phyloP scores from a whole-genome alignment of 2,888 invertebrate species.

The Cephus nigrinus region DNA sequence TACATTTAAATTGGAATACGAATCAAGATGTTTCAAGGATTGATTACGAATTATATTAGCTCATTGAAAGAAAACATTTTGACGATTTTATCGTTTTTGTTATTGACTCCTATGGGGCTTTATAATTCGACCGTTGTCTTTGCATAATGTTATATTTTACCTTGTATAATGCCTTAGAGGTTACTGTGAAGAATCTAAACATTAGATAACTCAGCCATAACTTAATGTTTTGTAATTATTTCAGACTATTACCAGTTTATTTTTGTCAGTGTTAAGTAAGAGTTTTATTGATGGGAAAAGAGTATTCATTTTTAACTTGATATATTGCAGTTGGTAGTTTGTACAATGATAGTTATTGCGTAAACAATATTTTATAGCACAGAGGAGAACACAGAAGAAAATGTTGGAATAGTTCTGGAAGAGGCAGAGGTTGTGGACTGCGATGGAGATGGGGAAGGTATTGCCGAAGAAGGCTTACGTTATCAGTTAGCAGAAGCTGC shows the following conservation, averaged over 20 bases:
- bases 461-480: constrained; percentile 39
- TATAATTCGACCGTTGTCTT: background rate
- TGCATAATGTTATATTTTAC: too few species aligned
- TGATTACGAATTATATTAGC: too few species aligned
- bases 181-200: background rate
- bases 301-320: too few species aligned
- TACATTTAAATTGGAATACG: background rate
- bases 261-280: too few species aligned
- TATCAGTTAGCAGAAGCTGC: constrained; percentile 42
- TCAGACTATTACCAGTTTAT: background rate
- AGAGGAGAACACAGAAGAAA: constrained; percentile 37
- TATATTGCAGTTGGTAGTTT: background rate
- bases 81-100: background rate
- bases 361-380: constrained; percentile 25
- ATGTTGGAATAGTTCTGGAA: constrained; percentile 39
- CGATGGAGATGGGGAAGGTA: constrained; percentile 34
- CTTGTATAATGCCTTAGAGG: background rate
- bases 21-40: background rate
- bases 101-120: background rate
- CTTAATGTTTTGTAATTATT: background rate
- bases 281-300: too few species aligned
- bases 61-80: background rate
- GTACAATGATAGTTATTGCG: background rate
- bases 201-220: background rate
- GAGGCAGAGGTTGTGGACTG: constrained; percentile 45